Percentiles rank a stretch among this genome's conserved stretches.
Evolutionary conservation across 2,888 invertebrate species (phyloP).

Genomic region (Cantharis flavilabris): DNA sequence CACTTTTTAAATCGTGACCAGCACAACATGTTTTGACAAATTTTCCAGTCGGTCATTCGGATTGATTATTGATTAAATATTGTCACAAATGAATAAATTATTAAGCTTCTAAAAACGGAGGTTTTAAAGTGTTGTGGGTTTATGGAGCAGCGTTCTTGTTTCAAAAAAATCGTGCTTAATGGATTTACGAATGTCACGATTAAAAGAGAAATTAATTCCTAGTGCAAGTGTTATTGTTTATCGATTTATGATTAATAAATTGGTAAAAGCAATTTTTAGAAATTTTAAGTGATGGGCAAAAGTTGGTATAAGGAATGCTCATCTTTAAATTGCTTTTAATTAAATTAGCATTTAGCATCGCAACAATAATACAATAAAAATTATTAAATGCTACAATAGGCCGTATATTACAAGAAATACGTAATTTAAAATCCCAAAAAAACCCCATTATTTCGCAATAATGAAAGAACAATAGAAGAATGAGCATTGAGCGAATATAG

Average conservation of each 20-base stretch:
- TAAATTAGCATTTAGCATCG: too few relatives aligned
- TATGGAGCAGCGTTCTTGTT: constrained; percentile 31
- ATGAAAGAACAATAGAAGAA: background rate
- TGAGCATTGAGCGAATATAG: background rate
- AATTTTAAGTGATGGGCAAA: background rate
- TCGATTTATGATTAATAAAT: constrained; percentile 6
- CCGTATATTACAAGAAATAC: background rate
- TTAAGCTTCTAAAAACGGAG: constrained; percentile 15
- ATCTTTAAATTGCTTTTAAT: background rate
- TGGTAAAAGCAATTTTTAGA: background rate
- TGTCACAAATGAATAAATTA: constrained; percentile 2
- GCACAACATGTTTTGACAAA: constrained; percentile 13
- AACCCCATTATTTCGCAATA: too few relatives aligned
- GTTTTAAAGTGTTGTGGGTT: constrained; percentile 27
- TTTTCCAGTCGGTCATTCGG: constrained; percentile 8
- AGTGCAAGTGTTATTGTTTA: constrained; percentile 10
- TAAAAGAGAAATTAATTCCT: constrained; percentile 14
- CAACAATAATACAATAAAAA: background rate
- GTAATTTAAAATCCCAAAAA: background rate
- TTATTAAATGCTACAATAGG: background rate
- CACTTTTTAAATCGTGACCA: constrained; percentile 15
- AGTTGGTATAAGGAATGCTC: background rate
- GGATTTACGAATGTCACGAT: constrained; percentile 32
- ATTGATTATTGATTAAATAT: constrained; percentile 5
- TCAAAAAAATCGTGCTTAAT: constrained; percentile 32